phyloP scores from a whole-genome alignment of 2,113 vertebrate species.

The Hiodon alosoides region DNA sequence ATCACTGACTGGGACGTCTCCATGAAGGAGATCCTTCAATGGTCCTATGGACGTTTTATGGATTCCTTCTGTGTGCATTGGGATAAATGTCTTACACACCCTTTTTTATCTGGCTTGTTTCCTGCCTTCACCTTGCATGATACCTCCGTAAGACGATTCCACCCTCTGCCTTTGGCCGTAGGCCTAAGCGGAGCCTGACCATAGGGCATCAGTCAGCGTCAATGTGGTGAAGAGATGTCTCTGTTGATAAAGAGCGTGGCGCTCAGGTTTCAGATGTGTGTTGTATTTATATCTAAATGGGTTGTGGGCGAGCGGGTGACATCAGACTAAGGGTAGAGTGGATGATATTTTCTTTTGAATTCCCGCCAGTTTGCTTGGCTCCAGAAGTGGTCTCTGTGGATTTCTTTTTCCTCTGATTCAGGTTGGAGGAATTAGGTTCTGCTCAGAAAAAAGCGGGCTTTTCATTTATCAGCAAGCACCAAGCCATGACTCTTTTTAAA shows the following conservation, averaged over 20 bases:
- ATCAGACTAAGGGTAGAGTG: not conserved
- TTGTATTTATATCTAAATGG: conserved; percentile 7
- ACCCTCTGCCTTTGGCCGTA: not conserved
- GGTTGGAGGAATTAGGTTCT: conserved; percentile 7
- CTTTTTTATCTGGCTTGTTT: not conserved
- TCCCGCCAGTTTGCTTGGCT: not conserved
- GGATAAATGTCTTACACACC: not conserved
- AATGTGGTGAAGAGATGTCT: conserved; percentile 1
- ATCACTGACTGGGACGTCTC: not conserved
- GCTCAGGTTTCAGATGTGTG: not conserved
- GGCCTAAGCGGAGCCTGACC: not conserved
- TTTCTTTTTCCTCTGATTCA: not conserved
- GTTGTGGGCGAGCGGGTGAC: conserved; percentile 14
- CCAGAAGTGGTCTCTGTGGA: conserved; percentile 15
- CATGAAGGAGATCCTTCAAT: not conserved
- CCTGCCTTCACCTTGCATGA: not conserved
- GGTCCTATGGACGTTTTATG: too few species aligned
- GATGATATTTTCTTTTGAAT: conserved; percentile 18
- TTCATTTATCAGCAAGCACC: not conserved
- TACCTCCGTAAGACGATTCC: not conserved
- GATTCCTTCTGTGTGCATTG: not conserved
- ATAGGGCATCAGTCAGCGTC: too few species aligned
- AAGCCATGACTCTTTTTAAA: not conserved
- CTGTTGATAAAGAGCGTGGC: not conserved
- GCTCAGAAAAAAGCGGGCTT: conserved; percentile 7